Conservation (phyloP, 2,113 vertebrate genomes). For the Pangasianodon gigas region DNA sequence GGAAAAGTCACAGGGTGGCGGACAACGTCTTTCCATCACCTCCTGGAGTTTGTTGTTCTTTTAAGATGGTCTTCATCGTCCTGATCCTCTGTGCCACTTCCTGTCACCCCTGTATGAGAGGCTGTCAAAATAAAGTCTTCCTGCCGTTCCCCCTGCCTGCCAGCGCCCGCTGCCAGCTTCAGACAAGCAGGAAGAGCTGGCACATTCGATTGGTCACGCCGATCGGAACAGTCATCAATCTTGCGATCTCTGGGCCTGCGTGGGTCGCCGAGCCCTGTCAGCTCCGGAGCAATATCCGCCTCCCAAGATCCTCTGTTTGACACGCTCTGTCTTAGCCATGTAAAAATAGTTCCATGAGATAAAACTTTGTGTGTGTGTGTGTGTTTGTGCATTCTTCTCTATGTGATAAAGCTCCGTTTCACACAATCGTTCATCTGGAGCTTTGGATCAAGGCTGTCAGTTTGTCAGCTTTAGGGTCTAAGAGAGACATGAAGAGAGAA, state of each 20-base stretch:
- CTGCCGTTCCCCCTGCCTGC: conserved; percentile 60
- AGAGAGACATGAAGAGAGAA: conserved; percentile 31
- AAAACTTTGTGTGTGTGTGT: conserved; percentile 41
- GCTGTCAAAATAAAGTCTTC: conserved; percentile 69
- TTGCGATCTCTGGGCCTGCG: conserved; percentile 41
- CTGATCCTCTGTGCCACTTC: conserved; percentile 71
- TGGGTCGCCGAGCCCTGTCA: conserved; percentile 40
- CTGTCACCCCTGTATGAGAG: conserved; percentile 68
- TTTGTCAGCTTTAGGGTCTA: conserved; percentile 29
- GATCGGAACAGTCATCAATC: conserved; percentile 52
- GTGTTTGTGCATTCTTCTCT: background rate
- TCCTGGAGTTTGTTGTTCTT: conserved; percentile 50
- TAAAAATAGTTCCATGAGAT: conserved; percentile 48
- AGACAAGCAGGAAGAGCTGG: conserved; percentile 62
- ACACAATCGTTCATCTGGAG: conserved; percentile 27
- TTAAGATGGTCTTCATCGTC: conserved; percentile 63
- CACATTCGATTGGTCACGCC: conserved; percentile 70
- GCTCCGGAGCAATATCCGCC: conserved; percentile 32
- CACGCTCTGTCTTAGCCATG: conserved; percentile 46
- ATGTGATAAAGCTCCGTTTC: conserved; percentile 21
- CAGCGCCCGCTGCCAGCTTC: conserved; percentile 65
- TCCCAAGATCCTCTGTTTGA: conserved; percentile 43
- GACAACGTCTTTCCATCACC: conserved; percentile 51
- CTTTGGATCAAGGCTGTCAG: conserved; percentile 52
- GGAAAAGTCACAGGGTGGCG: conserved; percentile 59